These are phyloP conservation scores for Galago senegalensis DNA, from an alignment of 2,797 vertebrate species.

Conservation along the genomic window DNA sequence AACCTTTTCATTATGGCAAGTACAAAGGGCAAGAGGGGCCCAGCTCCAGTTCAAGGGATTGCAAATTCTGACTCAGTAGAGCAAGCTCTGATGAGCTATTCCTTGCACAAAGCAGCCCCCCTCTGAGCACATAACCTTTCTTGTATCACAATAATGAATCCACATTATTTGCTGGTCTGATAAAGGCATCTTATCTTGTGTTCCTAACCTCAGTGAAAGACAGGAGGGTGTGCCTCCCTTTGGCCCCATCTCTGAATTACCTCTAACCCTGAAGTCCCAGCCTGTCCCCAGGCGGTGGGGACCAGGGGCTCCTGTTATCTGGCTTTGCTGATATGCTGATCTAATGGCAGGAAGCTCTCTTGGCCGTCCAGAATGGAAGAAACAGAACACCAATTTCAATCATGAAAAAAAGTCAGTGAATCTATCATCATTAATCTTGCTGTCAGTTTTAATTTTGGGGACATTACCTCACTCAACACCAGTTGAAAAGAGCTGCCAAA, in stretches of 20 bases:
- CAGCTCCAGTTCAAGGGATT: not conserved
- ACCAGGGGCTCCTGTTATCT: conserved; percentile 60
- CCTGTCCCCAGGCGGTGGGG: conserved; percentile 38
- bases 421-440: conserved; percentile 91
- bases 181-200: not conserved
- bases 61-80: conserved; percentile 42
- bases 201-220: not conserved
- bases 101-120: not conserved
- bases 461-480: conserved; percentile 92
- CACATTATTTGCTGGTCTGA: not conserved
- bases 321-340: conserved; percentile 75
- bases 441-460: conserved; percentile 92
- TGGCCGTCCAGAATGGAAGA: conserved; percentile 83
- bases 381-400: conserved; percentile 89
- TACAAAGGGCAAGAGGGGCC: not conserved
- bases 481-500: conserved; percentile 89
- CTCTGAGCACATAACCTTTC: not conserved
- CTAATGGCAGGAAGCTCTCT: conserved; percentile 85
- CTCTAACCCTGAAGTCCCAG: conserved; percentile 59
- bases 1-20: conserved; percentile 39
- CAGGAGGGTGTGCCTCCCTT: conserved; percentile 48
- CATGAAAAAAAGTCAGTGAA: conserved; percentile 88
- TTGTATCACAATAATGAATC: not conserved
- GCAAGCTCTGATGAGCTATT: not conserved
- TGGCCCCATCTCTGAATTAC: conserved; percentile 65